Conservation (phyloP, 2,797 vertebrate genomes). For the Xenops minutus region DNA sequence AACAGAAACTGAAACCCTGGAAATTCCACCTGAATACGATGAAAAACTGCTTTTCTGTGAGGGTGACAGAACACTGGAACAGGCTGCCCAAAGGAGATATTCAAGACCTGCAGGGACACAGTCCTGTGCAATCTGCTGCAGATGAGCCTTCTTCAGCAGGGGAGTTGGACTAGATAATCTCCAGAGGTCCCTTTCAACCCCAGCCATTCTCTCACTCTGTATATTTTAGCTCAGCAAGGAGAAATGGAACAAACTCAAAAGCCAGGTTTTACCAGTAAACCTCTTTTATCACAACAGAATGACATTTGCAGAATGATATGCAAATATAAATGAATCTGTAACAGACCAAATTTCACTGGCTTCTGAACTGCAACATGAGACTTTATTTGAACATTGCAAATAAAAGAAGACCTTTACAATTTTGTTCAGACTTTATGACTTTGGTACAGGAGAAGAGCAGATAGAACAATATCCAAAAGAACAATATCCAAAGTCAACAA, state of each 20-base stretch:
- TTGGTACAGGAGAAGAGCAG: not conserved
- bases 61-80: not conserved
- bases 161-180: not conserved
- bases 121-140: not conserved
- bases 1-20: not conserved
- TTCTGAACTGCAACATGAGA: not conserved
- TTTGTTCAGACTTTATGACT: not conserved
- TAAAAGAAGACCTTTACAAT: not conserved
- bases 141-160: not conserved
- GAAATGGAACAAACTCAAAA: not conserved
- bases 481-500: not conserved
- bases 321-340: not conserved
- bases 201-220: not conserved
- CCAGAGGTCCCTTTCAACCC: not conserved
- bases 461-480: not conserved
- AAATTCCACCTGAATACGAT: not conserved
- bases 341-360: not conserved
- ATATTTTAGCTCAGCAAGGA: not conserved
- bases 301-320: not conserved
- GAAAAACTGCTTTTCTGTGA: not conserved
- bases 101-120: rapidly evolving
- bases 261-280: not conserved
- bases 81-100: not conserved
- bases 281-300: not conserved
- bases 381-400: not conserved